A percentile compares a stretch with the other conserved stretches of the same genome.
These are phyloP conservation scores for Labroides dimidiatus DNA, from an alignment of 2,797 vertebrate species.

Conservation along the genomic window DNA sequence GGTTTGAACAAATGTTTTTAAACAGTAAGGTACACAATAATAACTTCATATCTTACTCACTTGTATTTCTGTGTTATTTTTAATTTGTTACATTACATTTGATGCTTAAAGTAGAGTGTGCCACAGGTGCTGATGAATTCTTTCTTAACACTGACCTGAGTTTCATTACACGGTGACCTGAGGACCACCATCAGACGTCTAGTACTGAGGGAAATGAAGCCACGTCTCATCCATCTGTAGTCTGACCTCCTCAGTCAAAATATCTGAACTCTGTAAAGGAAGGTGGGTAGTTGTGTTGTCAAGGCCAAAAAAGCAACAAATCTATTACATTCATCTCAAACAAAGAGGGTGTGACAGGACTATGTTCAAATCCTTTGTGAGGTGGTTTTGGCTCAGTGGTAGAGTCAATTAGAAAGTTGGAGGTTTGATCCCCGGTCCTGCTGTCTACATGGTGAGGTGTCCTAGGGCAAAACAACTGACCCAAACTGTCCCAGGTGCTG, in stretches of 20 bases:
- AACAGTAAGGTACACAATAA: no score
- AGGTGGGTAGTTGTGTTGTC: not conserved
- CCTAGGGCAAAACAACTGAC: no score
- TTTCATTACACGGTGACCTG: not conserved
- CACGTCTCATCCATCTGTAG: not conserved
- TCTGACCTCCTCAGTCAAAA: not conserved
- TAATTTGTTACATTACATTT: no score
- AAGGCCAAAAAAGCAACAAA: not conserved
- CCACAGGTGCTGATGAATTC: not conserved
- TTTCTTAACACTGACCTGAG: not conserved
- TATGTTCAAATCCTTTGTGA: no score
- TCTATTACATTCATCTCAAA: not conserved
- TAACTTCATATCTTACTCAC: no score
- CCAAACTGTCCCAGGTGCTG: no score
- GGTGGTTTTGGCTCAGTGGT: no score
- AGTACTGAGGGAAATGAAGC: slow-evolving; percentile 9
- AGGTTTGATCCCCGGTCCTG: no score
- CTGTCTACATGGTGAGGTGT: no score
- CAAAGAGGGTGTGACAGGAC: not conserved
- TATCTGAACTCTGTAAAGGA: slow-evolving; percentile 1
- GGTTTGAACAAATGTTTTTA: no score
- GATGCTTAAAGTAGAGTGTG: not conserved
- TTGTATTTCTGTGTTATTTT: no score
- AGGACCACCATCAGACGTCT: not conserved
- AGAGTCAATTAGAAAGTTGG: no score